Conservation (phyloP, 2,113 vertebrate genomes). For the Tenrec ecaudatus region DNA sequence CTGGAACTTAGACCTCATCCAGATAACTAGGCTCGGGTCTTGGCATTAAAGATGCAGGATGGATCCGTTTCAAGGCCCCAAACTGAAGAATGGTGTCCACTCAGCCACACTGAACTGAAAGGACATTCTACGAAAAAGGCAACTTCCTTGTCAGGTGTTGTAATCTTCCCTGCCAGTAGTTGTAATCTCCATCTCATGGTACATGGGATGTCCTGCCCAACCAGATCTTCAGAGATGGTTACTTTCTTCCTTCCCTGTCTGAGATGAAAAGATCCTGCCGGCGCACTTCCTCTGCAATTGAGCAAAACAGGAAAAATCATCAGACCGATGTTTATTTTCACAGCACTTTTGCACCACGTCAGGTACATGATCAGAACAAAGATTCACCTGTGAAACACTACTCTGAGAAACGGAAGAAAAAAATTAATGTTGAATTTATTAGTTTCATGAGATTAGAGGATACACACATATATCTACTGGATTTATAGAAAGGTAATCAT, state of each 20-base stretch:
- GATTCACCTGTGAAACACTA: background rate
- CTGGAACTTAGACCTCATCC: background rate
- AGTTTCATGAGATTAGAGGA: conserved; percentile 62
- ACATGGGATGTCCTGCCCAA: background rate
- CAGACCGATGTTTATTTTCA: background rate
- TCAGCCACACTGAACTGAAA: rapidly evolving
- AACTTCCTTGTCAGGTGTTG: background rate
- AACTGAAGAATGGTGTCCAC: background rate
- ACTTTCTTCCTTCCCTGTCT: background rate
- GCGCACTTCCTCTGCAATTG: background rate
- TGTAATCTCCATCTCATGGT: too few species aligned
- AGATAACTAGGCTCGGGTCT: background rate
- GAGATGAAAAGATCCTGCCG: conserved; percentile 13
- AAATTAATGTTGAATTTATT: conserved; percentile 27
- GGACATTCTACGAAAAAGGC: background rate
- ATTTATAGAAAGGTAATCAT: conserved; percentile 60
- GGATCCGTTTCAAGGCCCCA: background rate
- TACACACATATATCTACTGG: background rate
- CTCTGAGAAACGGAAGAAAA: conserved; percentile 40
- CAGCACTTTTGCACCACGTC: background rate
- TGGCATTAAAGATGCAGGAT: background rate
- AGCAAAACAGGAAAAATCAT: background rate
- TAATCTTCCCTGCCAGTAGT: background rate
- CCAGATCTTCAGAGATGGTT: background rate
- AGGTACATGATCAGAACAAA: conserved; percentile 22